Evolutionary conservation across 92 coral and sea anemone genomes (phyloP), one percentile per base, ranked within the genome.

Genomic region (Epizoanthus illoricatus): DNA sequence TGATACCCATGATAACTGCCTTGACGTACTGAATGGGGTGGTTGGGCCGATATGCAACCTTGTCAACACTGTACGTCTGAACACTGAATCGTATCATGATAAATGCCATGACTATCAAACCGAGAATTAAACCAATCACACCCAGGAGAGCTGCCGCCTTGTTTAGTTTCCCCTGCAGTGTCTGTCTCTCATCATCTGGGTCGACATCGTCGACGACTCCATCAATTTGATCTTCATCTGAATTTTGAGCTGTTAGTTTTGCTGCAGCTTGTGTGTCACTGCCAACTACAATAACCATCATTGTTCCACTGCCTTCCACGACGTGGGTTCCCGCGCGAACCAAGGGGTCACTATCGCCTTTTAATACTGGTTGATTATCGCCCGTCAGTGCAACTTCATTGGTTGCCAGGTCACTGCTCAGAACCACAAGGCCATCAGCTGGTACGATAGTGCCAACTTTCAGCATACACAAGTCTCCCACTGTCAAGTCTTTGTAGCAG

Each of bases 261-360:
- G 33, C 23, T 16, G 82, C 82, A 3, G 71, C 82, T 64, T 88
- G 91, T 0, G 94, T 91, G 61, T 85, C 47, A 15, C 80, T 84
- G 20, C 97, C 97, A 21, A 93, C 97, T 12, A 89, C 97, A 24
- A 64, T 73, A 36, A 91, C 94, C 73, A 93, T 11, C 89, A 91
- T 90, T 36, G 73, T 84, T 1, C 92, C 97, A 36, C 69, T 86
- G 19, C 97, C 97, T 28, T 81, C 88, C 41, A 69, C 84, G 12
- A 93, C 84, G 85, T 90, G 88, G 55, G 94, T 93, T 42, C 97
- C 97, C 42, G 97, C 94, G 61, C 91, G 88, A 72, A 93, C 89
- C 21, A 93, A 72, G 23, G 90, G 94, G 80, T 93, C 91, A 36
- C 79, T 87, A 5, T 65, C 83, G 23, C 79, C 91, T 69, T 93